Percentiles rank a stretch among this genome's conserved stretches.
phyloP scores from a whole-genome alignment of 2,797 vertebrate genomes.

The Tiaroga cobitis region DNA sequence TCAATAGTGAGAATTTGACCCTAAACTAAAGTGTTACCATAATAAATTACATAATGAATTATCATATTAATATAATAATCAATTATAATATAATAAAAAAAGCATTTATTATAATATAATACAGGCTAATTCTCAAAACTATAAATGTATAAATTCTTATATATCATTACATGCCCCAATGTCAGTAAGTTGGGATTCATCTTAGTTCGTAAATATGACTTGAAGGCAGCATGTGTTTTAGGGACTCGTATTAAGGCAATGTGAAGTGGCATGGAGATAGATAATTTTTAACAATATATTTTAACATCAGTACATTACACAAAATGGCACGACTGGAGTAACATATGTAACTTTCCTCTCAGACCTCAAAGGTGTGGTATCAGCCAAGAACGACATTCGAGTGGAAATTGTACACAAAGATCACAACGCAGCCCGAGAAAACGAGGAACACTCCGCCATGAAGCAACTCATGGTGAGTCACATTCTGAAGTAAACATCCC shows the following conservation, averaged over 20 bases:
- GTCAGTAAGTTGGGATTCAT: background rate
- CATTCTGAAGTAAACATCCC: conserved; percentile 52
- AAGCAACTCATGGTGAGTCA: conserved; percentile 96
- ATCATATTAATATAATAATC: no score
- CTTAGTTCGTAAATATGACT: conserved; percentile 18
- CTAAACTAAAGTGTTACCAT: no score
- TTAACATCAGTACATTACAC: conserved; percentile 3
- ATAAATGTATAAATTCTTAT: background rate
- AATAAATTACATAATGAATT: background rate
- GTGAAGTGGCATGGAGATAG: conserved; percentile 47
- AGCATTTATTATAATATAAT: background rate
- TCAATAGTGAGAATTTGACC: no score
- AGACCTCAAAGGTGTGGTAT: conserved; percentile 98
- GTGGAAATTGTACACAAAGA: conserved; percentile 99
- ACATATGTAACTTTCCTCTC: conserved; percentile 51
- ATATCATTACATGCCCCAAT: background rate
- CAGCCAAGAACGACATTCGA: conserved; percentile 96
- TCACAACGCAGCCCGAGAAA: conserved; percentile 87
- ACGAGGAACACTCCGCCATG: conserved; percentile 92
- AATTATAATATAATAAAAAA: no score
- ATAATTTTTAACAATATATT: background rate
- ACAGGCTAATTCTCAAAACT: background rate
- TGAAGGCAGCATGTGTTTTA: conserved; percentile 23
- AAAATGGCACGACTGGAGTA: background rate
- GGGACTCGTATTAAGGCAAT: conserved; percentile 15